Conservation (phyloP, 1,140 invertebrate species). For the Stenopsyche tienmushanensis region DNA sequence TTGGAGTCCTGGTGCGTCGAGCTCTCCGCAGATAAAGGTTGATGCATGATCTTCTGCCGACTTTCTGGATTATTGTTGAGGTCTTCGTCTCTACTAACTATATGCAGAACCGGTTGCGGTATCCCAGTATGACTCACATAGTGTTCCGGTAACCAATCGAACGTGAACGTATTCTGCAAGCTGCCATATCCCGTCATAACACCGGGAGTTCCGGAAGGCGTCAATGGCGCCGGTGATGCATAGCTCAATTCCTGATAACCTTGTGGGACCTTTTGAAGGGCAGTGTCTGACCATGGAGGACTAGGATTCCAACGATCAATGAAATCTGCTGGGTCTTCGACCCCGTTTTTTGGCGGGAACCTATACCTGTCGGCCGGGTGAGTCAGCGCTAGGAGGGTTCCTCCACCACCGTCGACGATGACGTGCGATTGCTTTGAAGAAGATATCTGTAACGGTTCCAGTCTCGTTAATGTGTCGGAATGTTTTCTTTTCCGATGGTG, state of each 20-base stretch:
- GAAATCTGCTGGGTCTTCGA: constrained; percentile 62
- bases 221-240: constrained; percentile 73
- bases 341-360: constrained; percentile 27
- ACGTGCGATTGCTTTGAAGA: constrained; percentile 35
- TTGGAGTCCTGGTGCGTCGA: constrained; percentile 24
- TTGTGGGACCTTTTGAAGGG: constrained; percentile 72
- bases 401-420: constrained; percentile 34
- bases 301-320: constrained; percentile 81
- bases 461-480: constrained; percentile 28
- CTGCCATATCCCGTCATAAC: constrained; percentile 44
- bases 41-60: constrained; percentile 19
- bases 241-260: constrained; percentile 75
- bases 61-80: constrained; percentile 22
- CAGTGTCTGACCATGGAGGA: constrained; percentile 77
- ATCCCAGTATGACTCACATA: constrained; percentile 30
- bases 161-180: constrained; percentile 37
- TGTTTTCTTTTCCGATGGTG: constrained; percentile 36
- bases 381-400: constrained; percentile 25
- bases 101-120: constrained; percentile 37
- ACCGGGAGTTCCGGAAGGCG: constrained; percentile 58
- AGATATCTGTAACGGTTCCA: constrained; percentile 33
- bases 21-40: not conserved
- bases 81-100: constrained; percentile 37
- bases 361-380: constrained; percentile 26
- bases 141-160: constrained; percentile 39